These are phyloP conservation scores for Clarias magur DNA, from an alignment of 2,113 vertebrate species.

Conservation along the genomic window DNA sequence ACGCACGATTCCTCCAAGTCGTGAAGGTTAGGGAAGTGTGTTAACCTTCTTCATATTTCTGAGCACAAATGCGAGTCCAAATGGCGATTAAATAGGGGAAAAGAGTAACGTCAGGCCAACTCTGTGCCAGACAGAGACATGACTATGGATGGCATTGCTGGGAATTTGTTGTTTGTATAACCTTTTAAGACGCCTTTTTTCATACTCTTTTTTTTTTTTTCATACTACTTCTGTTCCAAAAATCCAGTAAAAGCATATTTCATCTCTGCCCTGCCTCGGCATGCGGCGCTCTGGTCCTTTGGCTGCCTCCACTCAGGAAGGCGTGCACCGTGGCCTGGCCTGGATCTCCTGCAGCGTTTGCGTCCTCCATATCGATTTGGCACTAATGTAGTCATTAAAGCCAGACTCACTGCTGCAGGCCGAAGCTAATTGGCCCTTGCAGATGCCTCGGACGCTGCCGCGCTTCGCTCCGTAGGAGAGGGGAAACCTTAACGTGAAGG, in stretches of 20 bases:
- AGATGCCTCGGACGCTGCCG: neutral
- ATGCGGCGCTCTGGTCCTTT: neutral
- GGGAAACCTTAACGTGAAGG: neutral
- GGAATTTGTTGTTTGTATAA: neutral
- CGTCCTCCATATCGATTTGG: conserved; percentile 47
- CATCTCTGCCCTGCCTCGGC: neutral
- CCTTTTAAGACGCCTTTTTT: neutral
- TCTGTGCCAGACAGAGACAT: too few species aligned
- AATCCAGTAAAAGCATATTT: neutral
- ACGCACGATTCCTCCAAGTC: neutral
- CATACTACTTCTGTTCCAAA: neutral
- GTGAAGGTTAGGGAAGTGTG: neutral
- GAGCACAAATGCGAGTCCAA: neutral
- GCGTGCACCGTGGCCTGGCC: neutral
- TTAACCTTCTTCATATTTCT: neutral
- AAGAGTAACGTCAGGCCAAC: neutral
- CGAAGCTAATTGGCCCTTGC: conserved; percentile 50
- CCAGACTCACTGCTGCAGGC: conserved; percentile 76
- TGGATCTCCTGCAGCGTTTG: conserved; percentile 40
- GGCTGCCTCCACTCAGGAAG: conserved; percentile 9
- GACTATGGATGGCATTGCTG: neutral
- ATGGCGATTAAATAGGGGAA: neutral
- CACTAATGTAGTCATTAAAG: conserved; percentile 60
- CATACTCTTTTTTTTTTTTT: neutral
- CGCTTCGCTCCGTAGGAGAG: neutral